These are phyloP conservation scores for Menura novaehollandiae DNA, from an alignment of 2,113 vertebrate genomes.

Conservation along the genomic window DNA sequence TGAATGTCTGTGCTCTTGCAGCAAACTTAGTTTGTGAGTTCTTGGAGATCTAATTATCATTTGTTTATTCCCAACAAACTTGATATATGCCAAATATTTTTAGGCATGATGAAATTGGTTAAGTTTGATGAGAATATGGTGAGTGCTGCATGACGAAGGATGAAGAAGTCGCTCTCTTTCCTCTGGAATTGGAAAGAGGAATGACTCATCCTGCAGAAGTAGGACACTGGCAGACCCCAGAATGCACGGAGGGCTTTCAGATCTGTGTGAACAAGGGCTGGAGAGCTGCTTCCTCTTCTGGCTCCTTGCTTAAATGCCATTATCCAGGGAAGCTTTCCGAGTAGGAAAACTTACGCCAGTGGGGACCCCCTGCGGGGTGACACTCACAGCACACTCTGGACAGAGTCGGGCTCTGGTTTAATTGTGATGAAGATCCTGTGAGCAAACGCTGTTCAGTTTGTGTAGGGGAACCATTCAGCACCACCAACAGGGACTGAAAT, in stretches of 20 bases:
- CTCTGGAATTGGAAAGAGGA: background rate
- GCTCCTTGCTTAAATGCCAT: background rate
- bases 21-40: background rate
- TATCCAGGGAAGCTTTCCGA: background rate
- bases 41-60: slow-evolving; percentile 16
- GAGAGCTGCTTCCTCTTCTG: background rate
- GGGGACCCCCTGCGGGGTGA: background rate
- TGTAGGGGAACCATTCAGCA: background rate
- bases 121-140: background rate
- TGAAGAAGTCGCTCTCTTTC: background rate
- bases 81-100: slow-evolving; percentile 10
- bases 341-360: rapidly evolving
- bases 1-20: background rate
- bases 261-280: background rate
- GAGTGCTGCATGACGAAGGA: background rate
- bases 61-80: slow-evolving; percentile 42
- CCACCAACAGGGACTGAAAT: background rate
- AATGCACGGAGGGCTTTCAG: background rate
- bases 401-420: background rate
- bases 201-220: background rate
- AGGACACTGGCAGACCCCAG: background rate
- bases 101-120: slow-evolving; percentile 5
- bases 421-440: background rate
- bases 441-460: background rate
- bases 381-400: rapidly evolving